A percentile compares a stretch with the other conserved stretches of the same genome.
Evolutionary conservation across 2,113 vertebrate genomes (phyloP).

Genomic region (Tetrao urogallus): DNA sequence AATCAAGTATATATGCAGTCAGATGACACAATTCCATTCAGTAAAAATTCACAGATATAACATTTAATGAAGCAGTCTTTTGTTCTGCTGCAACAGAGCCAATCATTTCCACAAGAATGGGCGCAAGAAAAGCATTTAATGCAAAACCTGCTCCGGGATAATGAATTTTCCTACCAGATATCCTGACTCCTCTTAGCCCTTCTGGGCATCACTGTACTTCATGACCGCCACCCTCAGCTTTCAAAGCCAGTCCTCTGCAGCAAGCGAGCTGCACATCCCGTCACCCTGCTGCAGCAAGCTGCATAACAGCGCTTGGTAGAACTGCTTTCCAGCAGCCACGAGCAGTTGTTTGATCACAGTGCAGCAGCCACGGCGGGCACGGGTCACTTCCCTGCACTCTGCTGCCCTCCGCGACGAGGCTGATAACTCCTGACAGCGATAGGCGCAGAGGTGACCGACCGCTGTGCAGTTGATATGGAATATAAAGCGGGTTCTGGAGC

Average conservation of each 20-base stretch:
- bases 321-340: fast-evolving
- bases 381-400: neutral
- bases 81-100: neutral
- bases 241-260: neutral
- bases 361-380: neutral
- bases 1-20: neutral
- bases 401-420: neutral
- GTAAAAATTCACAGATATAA: neutral
- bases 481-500: fast-evolving
- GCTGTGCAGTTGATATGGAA: neutral
- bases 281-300: fast-evolving
- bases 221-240: neutral
- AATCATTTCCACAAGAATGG: neutral
- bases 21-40: neutral
- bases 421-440: neutral
- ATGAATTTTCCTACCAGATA: neutral
- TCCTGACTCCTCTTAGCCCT: neutral
- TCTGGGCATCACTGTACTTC: neutral
- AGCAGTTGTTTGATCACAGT: neutral
- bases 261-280: fast-evolving
- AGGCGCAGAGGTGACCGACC: fast-evolving
- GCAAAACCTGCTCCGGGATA: neutral
- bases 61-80: neutral
- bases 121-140: neutral
- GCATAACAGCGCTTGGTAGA: fast-evolving